Base-by-base conservation (phyloP, 1,140 invertebrate species). In the Diabrotica virgifera region DNA sequence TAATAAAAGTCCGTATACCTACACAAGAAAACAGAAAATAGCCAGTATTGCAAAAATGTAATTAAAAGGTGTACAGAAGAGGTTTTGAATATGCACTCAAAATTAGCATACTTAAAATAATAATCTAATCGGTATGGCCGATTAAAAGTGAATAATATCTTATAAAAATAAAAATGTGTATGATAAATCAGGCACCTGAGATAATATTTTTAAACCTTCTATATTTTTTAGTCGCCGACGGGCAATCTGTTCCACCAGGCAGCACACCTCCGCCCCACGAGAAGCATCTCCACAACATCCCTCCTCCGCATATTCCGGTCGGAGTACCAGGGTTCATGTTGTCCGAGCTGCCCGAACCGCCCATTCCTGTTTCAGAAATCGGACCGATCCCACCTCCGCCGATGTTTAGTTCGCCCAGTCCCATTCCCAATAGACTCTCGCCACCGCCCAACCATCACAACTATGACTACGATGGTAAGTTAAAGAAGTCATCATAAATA, bases 311-410 rank as follows among this genome's bases (percentile, higher is more conserved):
- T 14, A 62, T 66, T 7, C 77, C 77, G 40, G 70, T 79, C 54
- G 77, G 63, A 66, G 77, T 52, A n/a, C 75, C 73, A 63, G 79
- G 78, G 70, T 81, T 92, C 67, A 86, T 90, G 81, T 83, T 94
- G 68, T 92, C 90, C 63, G 91, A 94, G 76, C 83, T 95, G 71
- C 93, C 93, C 58, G 93, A 95, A 79, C 93, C 93, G 56, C 93
- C 93, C 66, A 95, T 95, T 73, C 91, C 92, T 9, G 80, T 96
- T 11, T 94, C 92, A 62, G 94, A 96, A 77, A 95, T 96, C 78
- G 94, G 94, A 40, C 94, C 93, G 52, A 96, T 96, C 78, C 94
- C 94, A 74, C 94, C 94, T 68, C 94, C 94, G 61, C 94, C 93
- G 62, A 96, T 96, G 94, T 96, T 96, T 83, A 93, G 90, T 78